phyloP scores from a whole-genome alignment of 2,113 vertebrate genomes.

The Hucho hucho region DNA sequence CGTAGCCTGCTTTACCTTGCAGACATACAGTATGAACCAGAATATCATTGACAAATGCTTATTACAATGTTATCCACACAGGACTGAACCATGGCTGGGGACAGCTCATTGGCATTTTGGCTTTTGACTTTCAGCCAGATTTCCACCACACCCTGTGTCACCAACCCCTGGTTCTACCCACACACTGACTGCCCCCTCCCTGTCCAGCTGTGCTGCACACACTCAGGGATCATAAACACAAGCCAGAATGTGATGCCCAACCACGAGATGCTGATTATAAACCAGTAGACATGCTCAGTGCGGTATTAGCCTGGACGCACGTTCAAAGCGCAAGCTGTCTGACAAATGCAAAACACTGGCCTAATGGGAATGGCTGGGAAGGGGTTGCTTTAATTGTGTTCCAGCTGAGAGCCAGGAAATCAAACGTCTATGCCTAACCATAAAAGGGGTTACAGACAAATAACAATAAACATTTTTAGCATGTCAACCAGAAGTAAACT shows the following conservation, averaged over 20 bases:
- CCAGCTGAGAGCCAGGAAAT: conserved; percentile 23
- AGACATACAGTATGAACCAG: too few relatives aligned
- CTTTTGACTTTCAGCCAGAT: neutral
- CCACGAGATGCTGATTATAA: conserved; percentile 32
- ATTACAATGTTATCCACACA: neutral
- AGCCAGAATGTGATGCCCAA: conserved; percentile 45
- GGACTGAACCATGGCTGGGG: neutral
- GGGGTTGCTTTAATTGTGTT: neutral
- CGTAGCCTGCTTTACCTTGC: too few relatives aligned
- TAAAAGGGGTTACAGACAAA: neutral
- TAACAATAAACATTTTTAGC: too few relatives aligned
- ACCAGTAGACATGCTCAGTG: conserved; percentile 2
- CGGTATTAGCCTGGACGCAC: neutral
- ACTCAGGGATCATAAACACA: neutral
- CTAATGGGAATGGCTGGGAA: neutral
- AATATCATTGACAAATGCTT: neutral
- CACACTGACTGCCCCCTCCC: neutral
- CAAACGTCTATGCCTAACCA: neutral
- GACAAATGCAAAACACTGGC: conserved; percentile 5
- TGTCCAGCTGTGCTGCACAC: neutral
- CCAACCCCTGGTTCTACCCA: neutral
- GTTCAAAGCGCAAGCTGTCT: conserved; percentile 8
- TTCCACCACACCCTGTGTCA: neutral
- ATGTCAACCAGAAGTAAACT: neutral
- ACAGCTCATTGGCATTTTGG: too few relatives aligned